Percentiles rank a stretch among this genome's conserved stretches.
phyloP scores from a whole-genome alignment of 1,140 invertebrate species.

The Laupala kohalensis region DNA sequence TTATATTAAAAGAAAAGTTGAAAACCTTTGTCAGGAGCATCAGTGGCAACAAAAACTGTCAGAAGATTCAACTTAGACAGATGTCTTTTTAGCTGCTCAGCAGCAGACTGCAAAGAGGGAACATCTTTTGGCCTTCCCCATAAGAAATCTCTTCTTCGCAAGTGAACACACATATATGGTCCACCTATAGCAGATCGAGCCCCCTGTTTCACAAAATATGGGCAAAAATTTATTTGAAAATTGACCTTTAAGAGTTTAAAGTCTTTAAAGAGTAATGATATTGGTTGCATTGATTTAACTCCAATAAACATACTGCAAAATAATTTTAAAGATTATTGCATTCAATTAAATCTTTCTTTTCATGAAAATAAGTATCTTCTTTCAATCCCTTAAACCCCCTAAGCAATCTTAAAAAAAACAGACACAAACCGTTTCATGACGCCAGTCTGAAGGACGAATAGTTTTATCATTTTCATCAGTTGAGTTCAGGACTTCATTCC shows the following conservation, averaged over 20 bases:
- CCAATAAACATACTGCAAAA: too few relatives aligned
- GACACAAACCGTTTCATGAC: constrained; percentile 42
- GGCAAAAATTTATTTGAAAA: too few relatives aligned
- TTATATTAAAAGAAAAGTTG: too few relatives aligned
- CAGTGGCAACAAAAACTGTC: constrained; percentile 69
- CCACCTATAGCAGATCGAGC: constrained; percentile 40
- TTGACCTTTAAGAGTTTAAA: too few relatives aligned
- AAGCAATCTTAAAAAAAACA: too few relatives aligned
- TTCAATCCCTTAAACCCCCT: too few relatives aligned
- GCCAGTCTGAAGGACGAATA: constrained; percentile 42
- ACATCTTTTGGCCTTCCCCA: constrained; percentile 47
- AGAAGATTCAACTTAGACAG: constrained; percentile 44
- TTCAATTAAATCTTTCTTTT: too few relatives aligned
- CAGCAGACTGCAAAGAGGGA: constrained; percentile 55
- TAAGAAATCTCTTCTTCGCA: constrained; percentile 74
- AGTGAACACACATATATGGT: constrained; percentile 67
- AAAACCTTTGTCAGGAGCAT: constrained; percentile 46
- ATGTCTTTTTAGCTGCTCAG: constrained; percentile 48
- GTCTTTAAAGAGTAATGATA: too few relatives aligned
- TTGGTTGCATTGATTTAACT: too few relatives aligned
- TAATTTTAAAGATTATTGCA: too few relatives aligned
- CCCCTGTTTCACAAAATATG: too few relatives aligned
- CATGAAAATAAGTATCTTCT: too few relatives aligned
- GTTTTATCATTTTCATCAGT: constrained; percentile 47
- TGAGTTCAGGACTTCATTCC: constrained; percentile 52